Percentiles rank a stretch among this genome's conserved stretches.
These are phyloP conservation scores for Cosmia trapezina DNA, from an alignment of 2,888 invertebrate genomes.

Conservation along the genomic window DNA sequence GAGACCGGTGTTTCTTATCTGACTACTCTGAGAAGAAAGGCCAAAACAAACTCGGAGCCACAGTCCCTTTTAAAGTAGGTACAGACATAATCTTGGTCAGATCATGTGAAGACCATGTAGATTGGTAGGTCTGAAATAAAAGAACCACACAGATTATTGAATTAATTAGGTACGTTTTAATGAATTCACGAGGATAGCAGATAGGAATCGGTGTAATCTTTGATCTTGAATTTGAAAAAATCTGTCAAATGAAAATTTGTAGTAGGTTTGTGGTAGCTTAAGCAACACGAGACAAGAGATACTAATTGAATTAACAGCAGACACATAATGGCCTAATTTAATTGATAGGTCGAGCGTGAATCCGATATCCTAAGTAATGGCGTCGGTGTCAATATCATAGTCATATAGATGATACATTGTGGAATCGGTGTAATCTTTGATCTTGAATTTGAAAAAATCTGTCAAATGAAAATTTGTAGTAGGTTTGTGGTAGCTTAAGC, in stretches of 20 bases:
- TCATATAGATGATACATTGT: conserved; percentile 19
- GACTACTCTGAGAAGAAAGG: neutral
- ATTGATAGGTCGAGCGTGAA: conserved; percentile 22
- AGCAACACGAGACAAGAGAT: neutral
- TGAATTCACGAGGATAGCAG: neutral
- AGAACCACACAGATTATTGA: neutral
- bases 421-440: too few relatives aligned
- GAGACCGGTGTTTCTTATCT: neutral
- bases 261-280: neutral
- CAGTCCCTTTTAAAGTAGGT: too few relatives aligned
- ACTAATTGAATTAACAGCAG: conserved; percentile 7
- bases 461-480: neutral
- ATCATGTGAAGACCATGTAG: neutral
- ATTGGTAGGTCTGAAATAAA: neutral
- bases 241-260: neutral
- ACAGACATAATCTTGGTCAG: neutral
- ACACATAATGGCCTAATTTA: conserved; percentile 1
- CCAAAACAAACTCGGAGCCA: neutral
- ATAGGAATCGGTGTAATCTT: neutral
- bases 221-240: neutral
- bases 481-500: neutral
- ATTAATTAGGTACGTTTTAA: neutral
- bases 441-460: neutral
- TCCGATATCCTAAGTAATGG: conserved; percentile 20
- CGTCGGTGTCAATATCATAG: neutral